Percentiles rank a stretch among this genome's conserved stretches.
phyloP scores from a whole-genome alignment of 53 echinoderm and acorn worm species.

The Henricia sp. region DNA sequence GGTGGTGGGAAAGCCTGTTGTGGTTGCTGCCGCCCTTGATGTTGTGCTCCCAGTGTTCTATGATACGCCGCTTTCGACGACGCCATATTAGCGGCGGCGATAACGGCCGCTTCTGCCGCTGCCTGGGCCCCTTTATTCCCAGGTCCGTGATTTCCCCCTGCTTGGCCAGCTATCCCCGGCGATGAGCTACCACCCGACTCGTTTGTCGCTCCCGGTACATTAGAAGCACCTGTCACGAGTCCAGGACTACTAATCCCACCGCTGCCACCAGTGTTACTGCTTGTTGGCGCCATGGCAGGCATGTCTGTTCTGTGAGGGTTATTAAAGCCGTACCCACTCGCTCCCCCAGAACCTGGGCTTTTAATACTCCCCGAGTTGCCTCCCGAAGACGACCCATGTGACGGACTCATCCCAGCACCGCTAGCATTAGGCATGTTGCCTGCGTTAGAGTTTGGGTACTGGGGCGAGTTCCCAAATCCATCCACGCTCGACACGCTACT shows the following conservation, averaged over 20 bases:
- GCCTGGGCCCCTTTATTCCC: slow-evolving; percentile 80
- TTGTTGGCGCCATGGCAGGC: slow-evolving; percentile 43
- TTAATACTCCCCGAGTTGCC: slow-evolving; percentile 31
- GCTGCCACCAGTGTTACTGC: slow-evolving; percentile 51
- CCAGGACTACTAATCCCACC: slow-evolving; percentile 26
- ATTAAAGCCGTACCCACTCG: slow-evolving; percentile 63
- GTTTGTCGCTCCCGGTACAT: slow-evolving; percentile 30
- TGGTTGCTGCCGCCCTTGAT: slow-evolving; percentile 58
- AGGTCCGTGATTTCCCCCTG: slow-evolving; percentile 23
- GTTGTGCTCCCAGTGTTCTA: slow-evolving; percentile 60
- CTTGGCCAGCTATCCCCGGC: slow-evolving; percentile 32
- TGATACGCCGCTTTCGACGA: slow-evolving; percentile 71
- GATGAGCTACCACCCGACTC: slow-evolving; percentile 40
- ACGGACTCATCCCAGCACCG: slow-evolving; percentile 63
- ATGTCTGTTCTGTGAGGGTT: slow-evolving; percentile 78
- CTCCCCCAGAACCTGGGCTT: slow-evolving; percentile 68
- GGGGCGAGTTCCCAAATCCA: slow-evolving; percentile 88
- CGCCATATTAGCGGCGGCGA: slow-evolving; percentile 85
- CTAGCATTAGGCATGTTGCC: slow-evolving; percentile 66
- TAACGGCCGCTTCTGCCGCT: slow-evolving; percentile 85
- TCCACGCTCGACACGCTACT: slow-evolving; percentile 71
- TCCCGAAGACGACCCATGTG: slow-evolving; percentile 42
- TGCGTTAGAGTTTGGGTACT: slow-evolving; percentile 88
- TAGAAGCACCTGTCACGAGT: slow-evolving; percentile 32
- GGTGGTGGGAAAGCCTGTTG: slow-evolving; percentile 56